phyloP scores from a whole-genome alignment of 37 sponge, comb jelly and placozoan species.

The Geodia barretti region DNA sequence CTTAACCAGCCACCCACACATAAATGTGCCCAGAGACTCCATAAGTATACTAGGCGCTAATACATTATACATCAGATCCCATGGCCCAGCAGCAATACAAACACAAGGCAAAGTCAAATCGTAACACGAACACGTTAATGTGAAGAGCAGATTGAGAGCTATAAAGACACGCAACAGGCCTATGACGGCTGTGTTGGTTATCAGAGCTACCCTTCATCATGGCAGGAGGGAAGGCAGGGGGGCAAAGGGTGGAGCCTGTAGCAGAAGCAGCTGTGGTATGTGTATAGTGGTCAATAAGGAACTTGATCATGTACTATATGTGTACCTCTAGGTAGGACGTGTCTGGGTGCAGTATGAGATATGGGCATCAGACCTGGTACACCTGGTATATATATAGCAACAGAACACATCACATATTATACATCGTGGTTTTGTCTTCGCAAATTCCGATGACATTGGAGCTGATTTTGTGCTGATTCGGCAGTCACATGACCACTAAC shows the following conservation, averaged over 20 bases:
- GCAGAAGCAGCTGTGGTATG: not conserved
- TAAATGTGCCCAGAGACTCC: not conserved
- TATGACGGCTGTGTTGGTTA: not conserved
- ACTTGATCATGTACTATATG: not conserved
- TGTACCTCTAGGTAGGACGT: constrained; percentile 4
- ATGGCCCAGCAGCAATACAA: not conserved
- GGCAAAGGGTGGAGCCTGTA: not conserved
- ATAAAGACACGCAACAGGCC: not conserved
- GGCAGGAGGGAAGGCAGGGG: not conserved
- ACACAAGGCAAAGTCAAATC: not conserved
- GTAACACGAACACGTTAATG: not conserved
- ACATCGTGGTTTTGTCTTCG: not conserved
- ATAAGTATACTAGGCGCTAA: not conserved
- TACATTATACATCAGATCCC: not conserved
- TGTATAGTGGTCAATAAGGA: not conserved
- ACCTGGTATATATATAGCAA: constrained; percentile 15
- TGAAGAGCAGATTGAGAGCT: not conserved
- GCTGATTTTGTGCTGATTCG: too few relatives aligned
- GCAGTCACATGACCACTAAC: too few relatives aligned
- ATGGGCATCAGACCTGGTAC: constrained; percentile 41
- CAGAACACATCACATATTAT: not conserved
- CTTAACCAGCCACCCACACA: too few relatives aligned
- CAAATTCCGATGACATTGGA: not conserved
- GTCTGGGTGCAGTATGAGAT: constrained; percentile 70
- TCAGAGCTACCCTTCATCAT: not conserved